Evolutionary conservation across 2,797 vertebrate species (phyloP).

Genomic region (Semaprochilodus insignis): DNA sequence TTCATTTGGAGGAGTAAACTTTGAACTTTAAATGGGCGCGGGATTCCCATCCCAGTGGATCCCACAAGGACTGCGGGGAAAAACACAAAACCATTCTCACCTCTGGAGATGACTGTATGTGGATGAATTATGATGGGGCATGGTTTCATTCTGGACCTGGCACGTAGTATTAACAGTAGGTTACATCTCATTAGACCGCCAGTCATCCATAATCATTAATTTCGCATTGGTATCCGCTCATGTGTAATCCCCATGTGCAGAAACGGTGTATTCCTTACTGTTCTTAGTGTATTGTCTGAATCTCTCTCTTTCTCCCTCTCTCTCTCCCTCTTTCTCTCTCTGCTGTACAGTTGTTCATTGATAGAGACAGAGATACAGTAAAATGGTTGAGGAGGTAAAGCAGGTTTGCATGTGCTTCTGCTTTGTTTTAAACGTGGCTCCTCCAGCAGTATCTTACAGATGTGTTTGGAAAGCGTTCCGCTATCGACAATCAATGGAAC

Average conservation of each 20-base stretch:
- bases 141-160: too few relatives aligned
- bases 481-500: neutral
- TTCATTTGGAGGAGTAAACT: neutral
- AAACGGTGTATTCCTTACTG: too few relatives aligned
- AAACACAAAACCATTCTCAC: neutral
- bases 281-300: too few relatives aligned
- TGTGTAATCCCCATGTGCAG: too few relatives aligned
- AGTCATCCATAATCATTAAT: neutral
- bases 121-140: neutral
- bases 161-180: neutral
- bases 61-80: neutral
- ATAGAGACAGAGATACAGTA: neutral
- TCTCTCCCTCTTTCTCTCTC: too few relatives aligned
- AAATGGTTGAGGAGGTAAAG: neutral
- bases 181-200: too few relatives aligned
- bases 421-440: conserved; percentile 8
- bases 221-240: too few relatives aligned
- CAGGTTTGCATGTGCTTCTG: neutral
- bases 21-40: neutral
- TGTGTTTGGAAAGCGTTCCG: conserved; percentile 25
- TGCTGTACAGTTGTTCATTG: neutral
- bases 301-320: too few relatives aligned
- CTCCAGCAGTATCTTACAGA: neutral
- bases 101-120: neutral
- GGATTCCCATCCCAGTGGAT: neutral